phyloP scores from a whole-genome alignment of 1,140 invertebrate species.

The Wasmannia auropunctata region DNA sequence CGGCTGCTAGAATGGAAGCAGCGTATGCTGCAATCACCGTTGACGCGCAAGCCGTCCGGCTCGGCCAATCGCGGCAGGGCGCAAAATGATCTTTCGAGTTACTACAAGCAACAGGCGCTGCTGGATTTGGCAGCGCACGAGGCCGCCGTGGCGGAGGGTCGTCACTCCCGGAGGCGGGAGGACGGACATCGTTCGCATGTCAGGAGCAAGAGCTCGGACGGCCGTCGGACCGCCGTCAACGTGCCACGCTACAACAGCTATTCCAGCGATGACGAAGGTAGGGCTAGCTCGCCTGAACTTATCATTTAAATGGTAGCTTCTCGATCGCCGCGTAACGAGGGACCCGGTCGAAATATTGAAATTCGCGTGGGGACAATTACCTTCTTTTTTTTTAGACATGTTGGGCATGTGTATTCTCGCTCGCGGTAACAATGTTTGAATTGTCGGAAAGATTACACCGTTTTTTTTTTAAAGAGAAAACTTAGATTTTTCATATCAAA shows the following conservation, averaged over 20 bases:
- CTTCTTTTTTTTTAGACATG: neutral
- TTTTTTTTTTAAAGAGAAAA: too few relatives aligned
- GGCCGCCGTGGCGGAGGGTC: slow-evolving; percentile 74
- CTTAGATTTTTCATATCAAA: neutral
- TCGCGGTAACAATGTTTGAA: neutral
- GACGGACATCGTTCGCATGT: slow-evolving; percentile 81
- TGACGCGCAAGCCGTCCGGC: slow-evolving; percentile 91
- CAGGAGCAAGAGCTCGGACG: slow-evolving; percentile 85
- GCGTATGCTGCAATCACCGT: slow-evolving; percentile 94
- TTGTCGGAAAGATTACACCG: neutral
- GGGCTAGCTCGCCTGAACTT: slow-evolving; percentile 83
- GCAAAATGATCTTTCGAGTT: slow-evolving; percentile 83
- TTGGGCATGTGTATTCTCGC: neutral
- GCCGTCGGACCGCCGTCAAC: slow-evolving; percentile 83
- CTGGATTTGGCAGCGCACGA: slow-evolving; percentile 79
- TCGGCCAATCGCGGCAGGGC: slow-evolving; percentile 82
- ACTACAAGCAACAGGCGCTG: slow-evolving; percentile 84
- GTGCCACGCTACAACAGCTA: slow-evolving; percentile 91
- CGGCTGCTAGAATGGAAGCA: slow-evolving; percentile 96
- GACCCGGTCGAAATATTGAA: slow-evolving; percentile 3
- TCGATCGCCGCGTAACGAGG: slow-evolving; percentile 60
- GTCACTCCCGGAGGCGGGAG: slow-evolving; percentile 78
- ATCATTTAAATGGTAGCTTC: slow-evolving; percentile 80
- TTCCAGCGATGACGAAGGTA: slow-evolving; percentile 95
- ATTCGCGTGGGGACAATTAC: neutral